Evolutionary conservation across 37 sponge, comb jelly and placozoan species (phyloP), one percentile per base, ranked within the genome.

Genomic region (Ianthella basta): DNA sequence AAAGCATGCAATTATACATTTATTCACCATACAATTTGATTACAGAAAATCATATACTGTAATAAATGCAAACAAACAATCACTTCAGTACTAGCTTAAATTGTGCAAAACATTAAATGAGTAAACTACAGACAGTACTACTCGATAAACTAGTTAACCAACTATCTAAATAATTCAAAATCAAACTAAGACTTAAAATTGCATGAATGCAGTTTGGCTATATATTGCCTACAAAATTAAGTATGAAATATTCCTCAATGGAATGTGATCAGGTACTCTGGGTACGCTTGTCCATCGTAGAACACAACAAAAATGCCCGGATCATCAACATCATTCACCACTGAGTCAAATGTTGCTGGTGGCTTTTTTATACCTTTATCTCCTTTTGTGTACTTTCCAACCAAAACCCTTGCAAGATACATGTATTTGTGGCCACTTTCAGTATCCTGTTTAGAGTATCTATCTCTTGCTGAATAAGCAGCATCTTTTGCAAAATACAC

Each of bases 401-500:
- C 68, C 27, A 92, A 73, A 0, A 88, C 89, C 27, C 80, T 44
- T 23, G 83, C 82, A 16, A 83, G 67, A 56, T 83, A 86, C 59
- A 92, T 92, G 72, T 88, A n/a, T 69, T 85, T 87, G 54, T 65
- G 0, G 21, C 82, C 86, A 44, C 85, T 79, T n/a, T n/a, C n/a
- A 15, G 60, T 78, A 85, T 91, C 92, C 38, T 69, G 82, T 61
- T 56, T 44, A 10, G 88, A 69, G 63, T 91, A 91, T 0, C n/a
- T 59, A 30, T 85, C 63, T 40, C 84, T 57, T n/a, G 83, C 80
- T 36, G 92, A 87, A 36, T 91, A 87, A 0, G 20, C n/a, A 36
- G 92, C 88, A 85, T 91, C 83, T 16, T 83, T 23, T 19, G 92
- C 88, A 88, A 91, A 91, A 55, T 91, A 91, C 6, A 81, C 88